Evolutionary conservation across 1,140 invertebrate species (phyloP), one percentile per base, ranked within the genome.

Genomic region (Cydia amplana): DNA sequence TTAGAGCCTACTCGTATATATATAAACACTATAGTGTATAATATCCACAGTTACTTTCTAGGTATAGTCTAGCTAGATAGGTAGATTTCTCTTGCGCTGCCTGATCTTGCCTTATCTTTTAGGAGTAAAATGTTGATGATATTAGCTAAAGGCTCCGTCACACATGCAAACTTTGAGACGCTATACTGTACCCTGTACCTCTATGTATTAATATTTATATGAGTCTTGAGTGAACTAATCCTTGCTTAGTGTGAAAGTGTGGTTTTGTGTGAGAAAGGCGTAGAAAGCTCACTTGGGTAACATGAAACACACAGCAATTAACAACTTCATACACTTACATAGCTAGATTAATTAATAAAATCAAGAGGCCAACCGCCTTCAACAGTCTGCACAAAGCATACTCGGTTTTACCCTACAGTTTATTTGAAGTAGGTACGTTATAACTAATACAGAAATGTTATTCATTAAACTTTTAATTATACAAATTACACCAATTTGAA

Each of bases 381-480:
- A 7, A 55, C 51, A 2, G 51, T 55, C 51, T 55, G 51, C 1
- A 9, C 51, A 55, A 7, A 18, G 18, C 49, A 18, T 51, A 18
- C 49, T 18, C 18, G 7, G 4, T 23, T 60, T 60, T 60, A 60
- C 55, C 16, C 55, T 60, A 60, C 23, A 60, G 18, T 60, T 23
- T 18, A 20, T 60, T 23, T 23, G 18, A 60, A 60, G 16, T 16
- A 20, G 0, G 2, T 14, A 18, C 14, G 55, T 60, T 10, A 49
- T 49, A 23, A n/a, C 55, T 60, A 10, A 23, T n/a, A 60, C 20
- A 23, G 9, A 23, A 23, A 23, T 23, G 0, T 23, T 60, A 60
- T 60, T 60, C 7, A 18, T n/a, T 10, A 60, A 60, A 60, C 55
- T 60, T 60, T 60, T 60, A 23, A 60, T 60, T 60, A 60, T 60